Percentiles rank a stretch among this genome's conserved stretches.
Conservation (phyloP, 2,888 invertebrate genomes). For the Siphlonurus alternatus region DNA sequence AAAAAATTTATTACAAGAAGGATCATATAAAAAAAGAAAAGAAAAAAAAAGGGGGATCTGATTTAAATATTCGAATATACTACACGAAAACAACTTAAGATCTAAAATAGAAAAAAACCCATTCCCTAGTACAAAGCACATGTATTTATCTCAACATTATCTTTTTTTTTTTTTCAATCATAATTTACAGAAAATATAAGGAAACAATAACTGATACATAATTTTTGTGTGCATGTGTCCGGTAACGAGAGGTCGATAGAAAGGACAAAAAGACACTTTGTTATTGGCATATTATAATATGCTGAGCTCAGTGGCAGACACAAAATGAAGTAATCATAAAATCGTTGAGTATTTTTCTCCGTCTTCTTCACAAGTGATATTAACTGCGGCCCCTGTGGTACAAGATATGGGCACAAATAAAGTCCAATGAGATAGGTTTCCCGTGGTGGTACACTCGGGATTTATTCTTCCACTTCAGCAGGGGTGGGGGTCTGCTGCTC, state of each 20-base stretch:
- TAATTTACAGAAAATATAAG: background rate
- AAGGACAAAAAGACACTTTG: background rate
- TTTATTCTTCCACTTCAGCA: background rate
- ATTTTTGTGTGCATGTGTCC: background rate
- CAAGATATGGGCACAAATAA: background rate
- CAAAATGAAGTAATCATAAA: background rate
- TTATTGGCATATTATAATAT: background rate
- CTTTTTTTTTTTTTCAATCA: background rate
- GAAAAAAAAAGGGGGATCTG: no score
- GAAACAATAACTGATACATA: background rate
- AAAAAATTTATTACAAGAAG: background rate
- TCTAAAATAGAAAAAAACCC: background rate
- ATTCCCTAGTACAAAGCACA: background rate
- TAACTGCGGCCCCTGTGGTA: background rate
- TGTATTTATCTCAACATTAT: background rate
- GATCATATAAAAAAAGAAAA: background rate
- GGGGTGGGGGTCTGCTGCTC: no score
- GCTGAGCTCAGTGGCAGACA: slow-evolving; percentile 1
- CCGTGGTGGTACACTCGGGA: background rate
- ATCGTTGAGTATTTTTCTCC: background rate
- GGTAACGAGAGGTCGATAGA: background rate
- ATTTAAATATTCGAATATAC: background rate
- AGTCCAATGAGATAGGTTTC: background rate
- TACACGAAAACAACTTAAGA: background rate
- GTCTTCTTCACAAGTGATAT: background rate